These are phyloP conservation scores for Melozone crissalis DNA, from an alignment of 2,113 vertebrate genomes.

Conservation along the genomic window DNA sequence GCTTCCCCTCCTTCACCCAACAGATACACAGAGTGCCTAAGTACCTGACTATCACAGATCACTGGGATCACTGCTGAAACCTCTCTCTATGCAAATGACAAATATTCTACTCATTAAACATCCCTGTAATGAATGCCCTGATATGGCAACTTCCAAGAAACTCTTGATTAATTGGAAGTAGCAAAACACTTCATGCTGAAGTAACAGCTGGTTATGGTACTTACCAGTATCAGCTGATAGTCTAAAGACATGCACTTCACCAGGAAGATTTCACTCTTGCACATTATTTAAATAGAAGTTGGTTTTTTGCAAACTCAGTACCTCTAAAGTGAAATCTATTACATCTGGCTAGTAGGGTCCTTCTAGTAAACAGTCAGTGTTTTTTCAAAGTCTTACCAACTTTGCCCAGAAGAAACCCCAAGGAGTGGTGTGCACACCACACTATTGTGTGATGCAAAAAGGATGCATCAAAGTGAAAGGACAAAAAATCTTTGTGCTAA, in stretches of 20 bases:
- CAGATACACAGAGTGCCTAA: neutral
- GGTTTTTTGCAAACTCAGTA: neutral
- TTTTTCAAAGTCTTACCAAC: neutral
- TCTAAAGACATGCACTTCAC: neutral
- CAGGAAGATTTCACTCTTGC: neutral
- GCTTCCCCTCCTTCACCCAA: neutral
- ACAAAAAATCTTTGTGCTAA: neutral
- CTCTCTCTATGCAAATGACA: neutral
- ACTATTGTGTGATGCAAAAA: neutral
- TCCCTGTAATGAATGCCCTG: neutral
- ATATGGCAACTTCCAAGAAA: neutral
- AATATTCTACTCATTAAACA: neutral
- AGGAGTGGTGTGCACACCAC: neutral
- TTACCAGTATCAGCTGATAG: neutral
- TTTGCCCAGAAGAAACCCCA: neutral
- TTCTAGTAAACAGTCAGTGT: neutral
- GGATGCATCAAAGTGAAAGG: neutral
- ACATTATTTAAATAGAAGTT: neutral
- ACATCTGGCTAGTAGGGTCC: neutral
- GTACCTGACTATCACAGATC: neutral
- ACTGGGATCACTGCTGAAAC: neutral
- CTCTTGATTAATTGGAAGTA: neutral
- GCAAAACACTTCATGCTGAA: neutral
- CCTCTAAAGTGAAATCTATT: neutral
- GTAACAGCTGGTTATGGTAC: constrained; percentile 18